Percentiles rank a stretch among this genome's conserved stretches.
phyloP scores from a whole-genome alignment of 2,113 vertebrate genomes.

The Corapipo altera region DNA sequence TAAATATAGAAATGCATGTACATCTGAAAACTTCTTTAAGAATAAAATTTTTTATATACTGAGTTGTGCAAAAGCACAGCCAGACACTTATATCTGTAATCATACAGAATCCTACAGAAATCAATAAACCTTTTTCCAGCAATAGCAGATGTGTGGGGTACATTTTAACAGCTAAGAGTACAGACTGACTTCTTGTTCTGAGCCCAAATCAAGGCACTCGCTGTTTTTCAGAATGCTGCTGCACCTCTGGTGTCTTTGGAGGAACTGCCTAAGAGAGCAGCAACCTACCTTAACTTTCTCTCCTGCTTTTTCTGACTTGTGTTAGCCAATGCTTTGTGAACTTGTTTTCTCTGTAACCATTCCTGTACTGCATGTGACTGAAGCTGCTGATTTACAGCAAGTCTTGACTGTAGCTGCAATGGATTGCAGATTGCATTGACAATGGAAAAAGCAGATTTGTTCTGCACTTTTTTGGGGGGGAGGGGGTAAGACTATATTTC shows the following conservation, averaged over 20 bases:
- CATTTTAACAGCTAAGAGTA: not conserved
- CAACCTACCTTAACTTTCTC: not conserved
- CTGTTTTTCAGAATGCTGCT: not conserved
- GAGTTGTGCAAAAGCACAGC: not conserved
- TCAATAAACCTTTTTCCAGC: not conserved
- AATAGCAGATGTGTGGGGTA: fast-evolving
- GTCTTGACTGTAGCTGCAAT: not conserved
- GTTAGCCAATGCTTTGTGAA: not conserved
- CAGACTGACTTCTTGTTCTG: not conserved
- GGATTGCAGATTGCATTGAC: not conserved
- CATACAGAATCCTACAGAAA: not conserved
- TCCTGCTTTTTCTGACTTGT: not conserved
- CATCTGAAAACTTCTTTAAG: not conserved
- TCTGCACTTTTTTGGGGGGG: not conserved
- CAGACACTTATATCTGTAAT: not conserved
- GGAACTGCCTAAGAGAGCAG: not conserved
- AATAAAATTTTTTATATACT: not conserved
- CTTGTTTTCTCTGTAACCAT: not conserved
- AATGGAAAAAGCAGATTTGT: not conserved
- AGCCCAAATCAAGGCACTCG: not conserved
- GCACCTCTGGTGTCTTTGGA: not conserved
- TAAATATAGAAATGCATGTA: not conserved
- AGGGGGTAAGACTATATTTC: not conserved
- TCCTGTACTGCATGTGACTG: not conserved
- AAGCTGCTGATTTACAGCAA: not conserved